Conservation (phyloP, 1,140 invertebrate species). For the Plodia interpunctella region DNA sequence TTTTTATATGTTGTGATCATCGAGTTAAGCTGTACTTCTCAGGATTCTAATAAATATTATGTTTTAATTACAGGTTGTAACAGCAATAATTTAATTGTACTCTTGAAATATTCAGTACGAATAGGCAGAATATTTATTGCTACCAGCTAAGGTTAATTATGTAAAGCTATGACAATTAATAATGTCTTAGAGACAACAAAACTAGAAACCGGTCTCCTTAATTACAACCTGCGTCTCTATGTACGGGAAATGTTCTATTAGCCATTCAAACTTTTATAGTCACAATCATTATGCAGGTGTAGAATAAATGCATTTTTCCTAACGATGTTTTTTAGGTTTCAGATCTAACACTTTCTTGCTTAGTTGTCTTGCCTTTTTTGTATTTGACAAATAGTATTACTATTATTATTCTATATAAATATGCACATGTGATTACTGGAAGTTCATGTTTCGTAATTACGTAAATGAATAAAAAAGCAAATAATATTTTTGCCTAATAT, state of each 20-base stretch:
- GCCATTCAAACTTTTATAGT: slow-evolving; percentile 2
- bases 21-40: too few relatives aligned
- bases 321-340: not conserved
- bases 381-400: too few relatives aligned
- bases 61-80: slow-evolving; percentile 5
- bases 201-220: slow-evolving; percentile 2
- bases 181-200: slow-evolving; percentile 18
- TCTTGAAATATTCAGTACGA: slow-evolving; percentile 7
- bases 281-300: slow-evolving; percentile 3
- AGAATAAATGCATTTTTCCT: slow-evolving; percentile 1
- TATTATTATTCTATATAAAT: too few relatives aligned
- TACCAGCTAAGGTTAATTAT: slow-evolving; percentile 19
- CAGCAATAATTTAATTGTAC: slow-evolving; percentile 14
- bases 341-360: not conserved
- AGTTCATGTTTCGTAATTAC: not conserved
- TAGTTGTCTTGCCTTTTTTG: not conserved
- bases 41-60: not conserved
- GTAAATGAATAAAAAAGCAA: not conserved
- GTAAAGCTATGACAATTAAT: slow-evolving; percentile 32
- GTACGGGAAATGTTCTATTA: slow-evolving; percentile 4
- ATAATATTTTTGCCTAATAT: slow-evolving; percentile 43
- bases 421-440: too few relatives aligned
- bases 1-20: slow-evolving; percentile 13
- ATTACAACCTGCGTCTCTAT: slow-evolving; percentile 5
- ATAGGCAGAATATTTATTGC: slow-evolving; percentile 1